These are phyloP conservation scores for Atractosteus spatula DNA, from an alignment of 2,113 vertebrate genomes.

Conservation along the genomic window DNA sequence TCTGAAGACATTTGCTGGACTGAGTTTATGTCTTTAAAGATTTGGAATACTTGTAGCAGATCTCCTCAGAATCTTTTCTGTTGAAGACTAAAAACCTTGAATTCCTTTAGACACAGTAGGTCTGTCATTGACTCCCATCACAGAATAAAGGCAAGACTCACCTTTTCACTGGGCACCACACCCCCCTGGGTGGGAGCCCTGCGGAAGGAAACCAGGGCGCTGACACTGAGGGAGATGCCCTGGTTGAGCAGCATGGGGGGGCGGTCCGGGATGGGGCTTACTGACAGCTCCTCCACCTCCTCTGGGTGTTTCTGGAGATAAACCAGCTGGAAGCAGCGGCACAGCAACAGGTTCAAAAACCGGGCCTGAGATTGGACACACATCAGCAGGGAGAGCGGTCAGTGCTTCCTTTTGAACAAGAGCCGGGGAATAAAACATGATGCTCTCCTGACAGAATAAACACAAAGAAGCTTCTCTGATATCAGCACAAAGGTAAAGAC, in stretches of 20 bases:
- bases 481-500: too few relatives aligned
- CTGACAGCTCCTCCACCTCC: constrained; percentile 48
- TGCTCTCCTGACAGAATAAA: too few relatives aligned
- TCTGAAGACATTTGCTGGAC: too few relatives aligned
- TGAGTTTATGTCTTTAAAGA: too few relatives aligned
- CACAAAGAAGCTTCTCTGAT: too few relatives aligned
- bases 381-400: background rate
- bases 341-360: constrained; percentile 85
- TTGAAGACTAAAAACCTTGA: too few relatives aligned
- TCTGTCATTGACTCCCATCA: too few relatives aligned
- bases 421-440: too few relatives aligned
- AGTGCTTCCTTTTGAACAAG: too few relatives aligned
- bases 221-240: constrained; percentile 85
- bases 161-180: constrained; percentile 54
- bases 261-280: constrained; percentile 27
- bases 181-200: constrained; percentile 68
- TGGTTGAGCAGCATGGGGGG: constrained; percentile 72
- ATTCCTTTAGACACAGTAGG: too few relatives aligned
- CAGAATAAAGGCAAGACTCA: constrained; percentile 29
- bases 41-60: too few relatives aligned
- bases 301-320: constrained; percentile 83
- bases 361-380: constrained; percentile 65
- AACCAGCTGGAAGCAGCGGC: constrained; percentile 88
- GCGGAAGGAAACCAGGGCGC: constrained; percentile 86
- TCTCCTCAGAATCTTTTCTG: too few relatives aligned